Base-by-base conservation (phyloP, 2,797 vertebrate species). In the Sparus aurata region DNA sequence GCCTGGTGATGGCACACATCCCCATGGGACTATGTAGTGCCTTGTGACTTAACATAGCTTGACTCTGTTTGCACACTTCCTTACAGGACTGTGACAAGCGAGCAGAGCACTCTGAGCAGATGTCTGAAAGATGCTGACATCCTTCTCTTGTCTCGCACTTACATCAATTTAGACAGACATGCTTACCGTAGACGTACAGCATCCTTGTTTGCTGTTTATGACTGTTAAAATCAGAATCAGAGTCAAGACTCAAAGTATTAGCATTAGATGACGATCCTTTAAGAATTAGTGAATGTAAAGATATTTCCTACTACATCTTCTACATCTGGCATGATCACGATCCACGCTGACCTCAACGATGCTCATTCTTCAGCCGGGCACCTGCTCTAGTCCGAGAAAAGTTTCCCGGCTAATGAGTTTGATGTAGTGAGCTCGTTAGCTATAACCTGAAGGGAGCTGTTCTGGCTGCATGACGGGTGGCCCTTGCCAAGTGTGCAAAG, bases 401-500 rank as follows among this genome's bases (percentile, higher is more conserved):
- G 84, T 93, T 95, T 92, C 82, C 93, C 87, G 77, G 79, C 93
- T 96, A 96, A 95, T 94, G 93, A 95, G 94, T 93, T 84, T 95
- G 91, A 96, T 95, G 94, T 94, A 95, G 94, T 91, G 95, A 75
- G 80, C 87, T 95, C 93, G 92, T 97, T 96, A 95, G 93, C 87
- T 72, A 20, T 89, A 93, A 96, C 94, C 95, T 95, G 91, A 94
- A 93, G 95, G 94, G 94, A 96, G 91, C 93, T 93, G 86, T 95
- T 95, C 90, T 96, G 91, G 92, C 94, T 93, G 57, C 85, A 82
- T 87, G 93, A 83, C 83, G 91, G 83, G 88, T 91, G 89, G 76
- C 87, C 83, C 83, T 79, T 95, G 93, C 92, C 94, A 95, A 90
- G 79, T 93, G 92, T 86, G 85, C 90, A 94, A 87, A 89, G 88